These are phyloP conservation scores for Thunnus albacares DNA, from an alignment of 2,797 vertebrate genomes.

Conservation along the genomic window DNA sequence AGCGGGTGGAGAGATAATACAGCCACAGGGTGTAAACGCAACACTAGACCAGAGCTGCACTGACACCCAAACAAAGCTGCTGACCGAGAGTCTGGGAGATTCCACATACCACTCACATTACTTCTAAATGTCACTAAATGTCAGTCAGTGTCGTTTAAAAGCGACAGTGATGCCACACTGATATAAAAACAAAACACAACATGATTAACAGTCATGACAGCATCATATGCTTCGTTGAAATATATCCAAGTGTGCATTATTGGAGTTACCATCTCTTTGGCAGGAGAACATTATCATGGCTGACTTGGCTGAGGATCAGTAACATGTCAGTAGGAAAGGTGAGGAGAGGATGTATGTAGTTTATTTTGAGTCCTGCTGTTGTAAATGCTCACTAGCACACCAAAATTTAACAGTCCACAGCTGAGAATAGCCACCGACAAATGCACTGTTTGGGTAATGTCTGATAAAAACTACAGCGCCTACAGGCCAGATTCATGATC, in stretches of 20 bases:
- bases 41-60: constrained; percentile 45
- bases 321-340: background rate
- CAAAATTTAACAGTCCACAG: background rate
- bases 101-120: constrained; percentile 45
- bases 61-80: constrained; percentile 59
- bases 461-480: background rate
- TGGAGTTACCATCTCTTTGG: constrained; percentile 5
- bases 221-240: background rate
- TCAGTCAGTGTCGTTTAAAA: constrained; percentile 41
- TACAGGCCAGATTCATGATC: background rate
- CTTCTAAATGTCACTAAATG: constrained; percentile 60
- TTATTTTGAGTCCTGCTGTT: background rate
- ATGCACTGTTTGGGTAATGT: background rate
- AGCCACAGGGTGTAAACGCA: constrained; percentile 52
- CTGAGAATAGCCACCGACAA: background rate
- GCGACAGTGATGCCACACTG: background rate
- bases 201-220: constrained; percentile 7
- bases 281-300: background rate
- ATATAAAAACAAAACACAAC: constrained; percentile 20
- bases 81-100: constrained; percentile 32
- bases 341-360: background rate
- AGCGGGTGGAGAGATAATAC: constrained; percentile 64
- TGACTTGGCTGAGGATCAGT: background rate
- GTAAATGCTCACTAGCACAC: background rate
- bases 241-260: background rate